phyloP scores from a whole-genome alignment of 2,888 invertebrate species.

The Nebria salina region DNA sequence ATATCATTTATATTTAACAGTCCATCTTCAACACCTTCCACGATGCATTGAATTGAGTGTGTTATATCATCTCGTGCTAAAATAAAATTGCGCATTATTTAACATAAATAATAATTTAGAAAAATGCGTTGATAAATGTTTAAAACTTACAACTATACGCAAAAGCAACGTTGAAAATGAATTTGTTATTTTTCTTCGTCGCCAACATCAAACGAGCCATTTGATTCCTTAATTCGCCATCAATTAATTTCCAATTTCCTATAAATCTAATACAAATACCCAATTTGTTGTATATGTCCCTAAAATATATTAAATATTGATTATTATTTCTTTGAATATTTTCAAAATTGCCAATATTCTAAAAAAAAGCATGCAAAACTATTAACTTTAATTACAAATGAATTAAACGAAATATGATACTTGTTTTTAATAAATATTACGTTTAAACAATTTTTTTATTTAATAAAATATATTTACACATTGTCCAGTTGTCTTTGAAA shows the following conservation, averaged over 20 bases:
- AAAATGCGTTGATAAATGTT: neutral
- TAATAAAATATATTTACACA: too few relatives aligned
- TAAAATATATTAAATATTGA: neutral
- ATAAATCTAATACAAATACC: neutral
- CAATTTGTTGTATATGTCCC: neutral
- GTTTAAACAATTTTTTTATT: too few relatives aligned
- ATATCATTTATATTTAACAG: neutral
- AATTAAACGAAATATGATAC: too few relatives aligned
- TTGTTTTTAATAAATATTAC: too few relatives aligned
- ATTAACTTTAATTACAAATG: too few relatives aligned
- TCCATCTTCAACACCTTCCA: neutral
- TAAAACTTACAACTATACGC: neutral
- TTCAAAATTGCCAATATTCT: too few relatives aligned
- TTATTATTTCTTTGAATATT: too few relatives aligned
- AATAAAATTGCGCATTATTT: neutral
- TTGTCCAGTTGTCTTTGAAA: too few relatives aligned
- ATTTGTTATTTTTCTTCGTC: neutral
- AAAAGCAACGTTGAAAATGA: neutral
- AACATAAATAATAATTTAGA: too few relatives aligned
- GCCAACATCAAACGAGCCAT: neutral
- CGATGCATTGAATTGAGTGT: neutral
- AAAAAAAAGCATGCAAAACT: too few relatives aligned
- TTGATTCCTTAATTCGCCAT: neutral
- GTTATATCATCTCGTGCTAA: neutral
- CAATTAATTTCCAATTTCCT: neutral